Percentiles rank a stretch among this genome's conserved stretches.
Evolutionary conservation across 2,113 vertebrate species (phyloP).

Genomic region (Gopherus evgoodei): DNA sequence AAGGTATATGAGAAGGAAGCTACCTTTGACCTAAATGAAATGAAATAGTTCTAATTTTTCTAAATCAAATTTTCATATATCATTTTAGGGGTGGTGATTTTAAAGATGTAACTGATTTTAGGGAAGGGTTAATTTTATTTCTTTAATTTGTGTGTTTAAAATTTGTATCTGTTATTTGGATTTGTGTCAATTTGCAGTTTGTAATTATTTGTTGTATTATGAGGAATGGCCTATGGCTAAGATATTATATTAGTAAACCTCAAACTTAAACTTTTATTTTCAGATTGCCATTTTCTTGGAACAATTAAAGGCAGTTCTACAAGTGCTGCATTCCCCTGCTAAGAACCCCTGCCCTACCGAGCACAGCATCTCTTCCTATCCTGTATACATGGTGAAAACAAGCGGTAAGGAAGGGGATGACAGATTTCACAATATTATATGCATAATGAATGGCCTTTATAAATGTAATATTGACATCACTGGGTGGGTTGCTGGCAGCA

Average conservation of each 20-base stretch:
- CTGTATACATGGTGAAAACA: constrained; percentile 82
- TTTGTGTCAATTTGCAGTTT: not conserved
- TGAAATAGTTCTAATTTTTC: not conserved
- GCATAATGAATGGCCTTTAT: not conserved
- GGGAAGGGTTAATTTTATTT: not conserved
- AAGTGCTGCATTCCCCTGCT: not conserved
- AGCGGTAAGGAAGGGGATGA: constrained; percentile 78
- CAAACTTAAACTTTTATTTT: not conserved
- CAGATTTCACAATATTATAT: rapidly evolving
- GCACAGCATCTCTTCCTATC: constrained; percentile 18
- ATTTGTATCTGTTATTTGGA: not conserved
- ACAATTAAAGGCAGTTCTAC: constrained; percentile 2
- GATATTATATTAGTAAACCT: not conserved
- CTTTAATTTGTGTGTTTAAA: not conserved
- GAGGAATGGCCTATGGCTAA: not conserved
- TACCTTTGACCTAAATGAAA: not conserved
- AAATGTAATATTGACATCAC: not conserved
- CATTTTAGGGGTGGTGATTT: not conserved
- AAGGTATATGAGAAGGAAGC: not conserved
- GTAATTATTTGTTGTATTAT: not conserved
- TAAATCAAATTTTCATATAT: not conserved
- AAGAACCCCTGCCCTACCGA: constrained; percentile 44
- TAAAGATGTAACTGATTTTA: not conserved
- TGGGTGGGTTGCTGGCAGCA: not conserved
- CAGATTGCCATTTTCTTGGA: constrained; percentile 29